Conservation (phyloP, 2,888 invertebrate genomes). For the Lapara coniferarum region DNA sequence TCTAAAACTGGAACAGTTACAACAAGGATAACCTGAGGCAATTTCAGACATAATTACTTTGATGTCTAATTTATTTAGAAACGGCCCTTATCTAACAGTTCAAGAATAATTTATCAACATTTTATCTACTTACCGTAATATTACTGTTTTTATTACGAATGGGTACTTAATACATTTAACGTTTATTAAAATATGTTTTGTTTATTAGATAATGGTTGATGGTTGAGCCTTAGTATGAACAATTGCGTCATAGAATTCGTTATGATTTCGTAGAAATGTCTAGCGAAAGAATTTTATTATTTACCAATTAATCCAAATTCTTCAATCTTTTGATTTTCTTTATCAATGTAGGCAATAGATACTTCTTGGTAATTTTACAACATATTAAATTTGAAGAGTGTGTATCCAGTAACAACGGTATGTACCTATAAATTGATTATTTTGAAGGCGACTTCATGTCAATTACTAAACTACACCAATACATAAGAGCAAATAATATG, state of each 20-base stretch:
- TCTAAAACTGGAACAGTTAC: conserved; percentile 4
- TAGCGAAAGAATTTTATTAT: not conserved
- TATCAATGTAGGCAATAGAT: too few relatives aligned
- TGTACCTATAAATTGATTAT: too few relatives aligned
- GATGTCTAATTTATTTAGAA: conserved; percentile 19
- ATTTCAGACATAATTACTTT: conserved; percentile 16
- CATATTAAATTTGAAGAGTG: too few relatives aligned
- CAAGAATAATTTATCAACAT: conserved; percentile 15
- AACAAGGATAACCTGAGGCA: conserved; percentile 18
- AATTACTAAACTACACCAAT: too few relatives aligned
- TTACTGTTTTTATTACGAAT: conserved; percentile 4
- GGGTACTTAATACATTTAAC: not conserved
- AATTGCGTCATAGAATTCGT: not conserved
- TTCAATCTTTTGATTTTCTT: not conserved
- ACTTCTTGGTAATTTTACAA: too few relatives aligned
- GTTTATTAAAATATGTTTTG: not conserved
- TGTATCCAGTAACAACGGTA: too few relatives aligned
- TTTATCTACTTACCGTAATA: conserved; percentile 20
- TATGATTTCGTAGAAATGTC: not conserved
- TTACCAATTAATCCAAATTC: not conserved
- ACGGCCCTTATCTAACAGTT: conserved; percentile 20
- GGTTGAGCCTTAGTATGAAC: not conserved
- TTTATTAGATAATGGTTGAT: not conserved
- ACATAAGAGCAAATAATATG: too few relatives aligned
- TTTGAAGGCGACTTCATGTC: too few relatives aligned